These are phyloP conservation scores for Abramis brama DNA, from an alignment of 2,113 vertebrate genomes.

Conservation along the genomic window DNA sequence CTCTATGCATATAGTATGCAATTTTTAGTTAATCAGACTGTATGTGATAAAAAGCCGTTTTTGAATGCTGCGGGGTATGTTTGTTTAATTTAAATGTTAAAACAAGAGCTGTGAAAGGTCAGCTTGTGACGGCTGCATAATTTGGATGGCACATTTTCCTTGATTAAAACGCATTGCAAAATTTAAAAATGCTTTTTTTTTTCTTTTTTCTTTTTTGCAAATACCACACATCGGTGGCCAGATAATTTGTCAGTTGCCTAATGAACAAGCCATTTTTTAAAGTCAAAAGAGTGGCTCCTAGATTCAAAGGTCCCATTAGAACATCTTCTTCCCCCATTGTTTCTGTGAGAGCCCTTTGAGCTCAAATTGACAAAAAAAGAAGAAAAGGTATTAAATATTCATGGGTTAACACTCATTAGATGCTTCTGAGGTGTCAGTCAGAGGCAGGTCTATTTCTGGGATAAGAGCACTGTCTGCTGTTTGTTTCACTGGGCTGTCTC, in stretches of 20 bases:
- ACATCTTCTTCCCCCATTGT: slow-evolving; percentile 48
- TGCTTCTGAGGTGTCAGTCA: slow-evolving; percentile 58
- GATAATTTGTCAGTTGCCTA: slow-evolving; percentile 24
- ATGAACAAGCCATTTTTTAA: slow-evolving; percentile 45
- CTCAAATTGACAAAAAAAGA: slow-evolving; percentile 58
- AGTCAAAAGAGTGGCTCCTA: slow-evolving; percentile 45
- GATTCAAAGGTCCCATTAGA: slow-evolving; percentile 53
- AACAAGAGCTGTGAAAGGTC: not conserved
- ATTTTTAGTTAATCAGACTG: not conserved
- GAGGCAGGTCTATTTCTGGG: slow-evolving; percentile 57
- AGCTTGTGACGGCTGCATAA: slow-evolving; percentile 6
- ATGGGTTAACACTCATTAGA: slow-evolving; percentile 57
- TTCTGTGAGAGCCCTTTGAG: slow-evolving; percentile 56
- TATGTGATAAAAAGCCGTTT: not conserved
- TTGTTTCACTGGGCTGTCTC: slow-evolving; percentile 54
- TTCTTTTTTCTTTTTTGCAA: not conserved
- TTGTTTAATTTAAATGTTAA: not conserved
- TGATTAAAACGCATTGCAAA: slow-evolving; percentile 5
- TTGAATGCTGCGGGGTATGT: not conserved
- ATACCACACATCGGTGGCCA: not conserved
- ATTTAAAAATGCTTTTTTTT: not conserved
- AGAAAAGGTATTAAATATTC: slow-evolving; percentile 62
- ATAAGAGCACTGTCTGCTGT: slow-evolving; percentile 54
- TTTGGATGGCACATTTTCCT: not conserved
- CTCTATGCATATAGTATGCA: not conserved